A percentile compares a stretch with the other conserved stretches of the same genome.
phyloP scores from a whole-genome alignment of 2,888 invertebrate genomes.

The Aphodius granarius region DNA sequence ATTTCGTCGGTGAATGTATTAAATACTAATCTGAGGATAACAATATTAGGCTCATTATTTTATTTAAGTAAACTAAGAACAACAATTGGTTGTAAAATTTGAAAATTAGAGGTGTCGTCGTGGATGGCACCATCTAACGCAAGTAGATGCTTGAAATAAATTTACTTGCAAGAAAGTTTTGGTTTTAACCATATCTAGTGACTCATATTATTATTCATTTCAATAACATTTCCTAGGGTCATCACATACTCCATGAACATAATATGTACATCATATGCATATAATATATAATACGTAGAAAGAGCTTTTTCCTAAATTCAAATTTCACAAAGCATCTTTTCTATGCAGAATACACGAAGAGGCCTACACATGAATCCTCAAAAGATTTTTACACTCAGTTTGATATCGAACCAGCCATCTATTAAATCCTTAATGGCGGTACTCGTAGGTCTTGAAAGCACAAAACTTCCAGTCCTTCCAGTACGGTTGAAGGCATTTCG shows the following conservation, averaged over 20 bases:
- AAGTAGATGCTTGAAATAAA: background rate
- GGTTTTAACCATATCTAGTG: no score
- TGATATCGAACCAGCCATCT: background rate
- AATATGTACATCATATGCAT: background rate
- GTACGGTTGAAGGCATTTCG: background rate
- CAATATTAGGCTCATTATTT: no score
- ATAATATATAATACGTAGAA: background rate
- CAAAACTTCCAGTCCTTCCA: background rate
- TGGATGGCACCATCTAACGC: no score
- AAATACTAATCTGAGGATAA: no score
- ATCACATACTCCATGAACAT: background rate
- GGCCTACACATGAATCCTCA: background rate
- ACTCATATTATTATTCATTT: background rate
- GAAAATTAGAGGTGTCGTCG: no score
- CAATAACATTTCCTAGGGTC: background rate
- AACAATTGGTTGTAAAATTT: no score
- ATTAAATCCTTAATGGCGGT: slow-evolving; percentile 6
- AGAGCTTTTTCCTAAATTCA: background rate
- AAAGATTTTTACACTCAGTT: background rate
- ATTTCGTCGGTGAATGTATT: no score
- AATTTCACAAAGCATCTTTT: background rate
- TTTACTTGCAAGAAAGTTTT: no score
- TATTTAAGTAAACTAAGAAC: no score
- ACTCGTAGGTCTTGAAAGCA: background rate
- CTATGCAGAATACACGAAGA: background rate